Evolutionary conservation across 1,140 invertebrate species (phyloP), one percentile per base, ranked within the genome.

Genomic region (Drosophila trapezifrons): DNA sequence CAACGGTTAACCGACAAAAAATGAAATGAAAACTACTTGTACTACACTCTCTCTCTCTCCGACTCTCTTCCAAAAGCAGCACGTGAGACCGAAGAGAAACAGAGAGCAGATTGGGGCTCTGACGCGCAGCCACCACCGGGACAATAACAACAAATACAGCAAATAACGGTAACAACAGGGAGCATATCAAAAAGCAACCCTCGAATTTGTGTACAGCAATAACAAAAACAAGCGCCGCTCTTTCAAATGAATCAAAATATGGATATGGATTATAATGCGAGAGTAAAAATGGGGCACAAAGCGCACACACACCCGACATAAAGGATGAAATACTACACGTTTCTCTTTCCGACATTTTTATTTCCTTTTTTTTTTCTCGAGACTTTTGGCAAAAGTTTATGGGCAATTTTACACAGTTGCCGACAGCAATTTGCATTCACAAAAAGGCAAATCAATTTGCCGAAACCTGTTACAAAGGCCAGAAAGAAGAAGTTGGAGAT

Each of bases 191-290:
- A 78, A 77, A 77, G 65, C 75, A 78, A 78, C 75, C 75, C 75
- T 78, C 49, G 18, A 77, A 57, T 60, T 69, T 60, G 46, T 69
- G 73, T 69, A 77, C 78, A 82, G 79, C 70, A 80, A 87, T 87
- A 76, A 87, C 54, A 78, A 81, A 76, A 87, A 78, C 75, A 85
- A 65, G 69, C 80, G 54, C 49, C 43, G 66, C 65, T 64, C 67
- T 66, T 37, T 43, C 67, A 66, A 52, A 80, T 79, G 76, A 86
- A 86, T 86, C 83, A 86, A 86, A 84, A 84, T 87, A 83, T 89
- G 79, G 82, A 78, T 86, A 86, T 86, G 83, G 84, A 87, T 89
- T 86, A 83, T 80, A 73, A 83, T 86, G 43, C 37, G 69, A 77
- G 74, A 77, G 64, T 69, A 89, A 86, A 86, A 86, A 86, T 86